Base-by-base conservation (phyloP, 2,113 vertebrate genomes). In the Nanorana parkeri region DNA sequence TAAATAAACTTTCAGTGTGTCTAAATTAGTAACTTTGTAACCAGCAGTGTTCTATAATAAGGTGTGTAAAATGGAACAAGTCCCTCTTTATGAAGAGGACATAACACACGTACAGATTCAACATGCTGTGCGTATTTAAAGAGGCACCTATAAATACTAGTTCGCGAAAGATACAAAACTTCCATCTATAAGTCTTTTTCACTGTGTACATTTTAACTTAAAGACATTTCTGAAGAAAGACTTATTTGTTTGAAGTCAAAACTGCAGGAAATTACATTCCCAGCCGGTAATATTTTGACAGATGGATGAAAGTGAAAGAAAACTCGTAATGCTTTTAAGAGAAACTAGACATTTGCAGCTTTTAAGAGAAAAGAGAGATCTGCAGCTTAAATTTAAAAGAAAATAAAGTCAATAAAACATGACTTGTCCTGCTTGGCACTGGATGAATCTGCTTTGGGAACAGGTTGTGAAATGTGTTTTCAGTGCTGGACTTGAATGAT, bases 281-380 rank as follows among this genome's bases (percentile, higher is more conserved):
- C 61, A 29, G 76, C 63, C 76, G 21, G 76, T 54, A 65, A 78
- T 78, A 78, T 78, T 78, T 78, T 78, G 61, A 66, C 76, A 78
- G 76, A 54, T 78, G 76, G 76, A 66, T 65, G 61, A 65, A 54
- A 78, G 24, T 54, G 75, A 77, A 66, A 78, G 23, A 78, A 78
- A 67, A 64, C 63, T 66, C 55, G 61, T 54, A 55, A 67, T 75
- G 41, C 41, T 55, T 67, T 65, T 54, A 66, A 67, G 63, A 78
- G 63, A 67, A 78, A 78, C 24, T 17, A 16, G 76, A 66, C 63
- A 32, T 54, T 66, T 21, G 1, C 1, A 78, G 60, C 63, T 66
- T 78, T 21, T 47, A 36, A 41, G n/a, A 68, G 20, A 67, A 66
- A 78, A 19, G 10, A 52, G 76, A 66, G 76, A 67, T 54, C 55